phyloP scores from a whole-genome alignment of 2,797 vertebrate species.

The Crocidura indochinensis region DNA sequence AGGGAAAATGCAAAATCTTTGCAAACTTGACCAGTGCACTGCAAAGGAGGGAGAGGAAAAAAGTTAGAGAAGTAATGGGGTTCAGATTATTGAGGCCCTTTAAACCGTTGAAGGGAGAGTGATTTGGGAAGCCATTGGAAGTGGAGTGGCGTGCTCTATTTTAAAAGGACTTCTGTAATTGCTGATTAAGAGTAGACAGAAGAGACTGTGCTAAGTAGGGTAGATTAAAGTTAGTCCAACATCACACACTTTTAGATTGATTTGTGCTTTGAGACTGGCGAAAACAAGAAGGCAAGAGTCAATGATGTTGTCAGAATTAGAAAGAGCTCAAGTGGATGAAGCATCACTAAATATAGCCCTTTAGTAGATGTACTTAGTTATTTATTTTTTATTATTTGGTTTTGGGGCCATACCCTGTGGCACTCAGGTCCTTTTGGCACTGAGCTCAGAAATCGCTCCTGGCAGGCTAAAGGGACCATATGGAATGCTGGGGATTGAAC shows the following conservation, averaged over 20 bases:
- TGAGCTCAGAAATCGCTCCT: too few relatives aligned
- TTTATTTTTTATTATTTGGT: too few relatives aligned
- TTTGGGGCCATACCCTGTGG: too few relatives aligned
- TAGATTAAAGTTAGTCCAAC: conserved; percentile 53
- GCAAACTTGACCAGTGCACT: neutral
- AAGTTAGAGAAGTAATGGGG: neutral
- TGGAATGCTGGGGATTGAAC: too few relatives aligned
- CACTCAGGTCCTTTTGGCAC: too few relatives aligned
- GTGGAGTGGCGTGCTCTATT: conserved; percentile 51
- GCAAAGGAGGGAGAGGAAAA: neutral
- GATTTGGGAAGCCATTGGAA: conserved; percentile 45
- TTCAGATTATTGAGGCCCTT: conserved; percentile 22
- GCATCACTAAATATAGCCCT: conserved; percentile 38
- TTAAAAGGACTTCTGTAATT: conserved; percentile 60
- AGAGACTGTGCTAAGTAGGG: conserved; percentile 60
- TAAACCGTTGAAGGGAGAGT: conserved; percentile 58
- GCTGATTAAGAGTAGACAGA: conserved; percentile 38
- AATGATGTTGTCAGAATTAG: conserved; percentile 60
- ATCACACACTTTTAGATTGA: conserved; percentile 43
- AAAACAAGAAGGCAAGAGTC: conserved; percentile 49
- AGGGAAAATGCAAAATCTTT: neutral
- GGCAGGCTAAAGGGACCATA: too few relatives aligned
- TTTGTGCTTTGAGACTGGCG: conserved; percentile 59
- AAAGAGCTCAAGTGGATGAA: conserved; percentile 46
- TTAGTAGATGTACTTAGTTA: conserved; percentile 7